A percentile compares a stretch with the other conserved stretches of the same genome.
Evolutionary conservation across 2,113 vertebrate genomes (phyloP).

Genomic region (Oophaga pumilio): DNA sequence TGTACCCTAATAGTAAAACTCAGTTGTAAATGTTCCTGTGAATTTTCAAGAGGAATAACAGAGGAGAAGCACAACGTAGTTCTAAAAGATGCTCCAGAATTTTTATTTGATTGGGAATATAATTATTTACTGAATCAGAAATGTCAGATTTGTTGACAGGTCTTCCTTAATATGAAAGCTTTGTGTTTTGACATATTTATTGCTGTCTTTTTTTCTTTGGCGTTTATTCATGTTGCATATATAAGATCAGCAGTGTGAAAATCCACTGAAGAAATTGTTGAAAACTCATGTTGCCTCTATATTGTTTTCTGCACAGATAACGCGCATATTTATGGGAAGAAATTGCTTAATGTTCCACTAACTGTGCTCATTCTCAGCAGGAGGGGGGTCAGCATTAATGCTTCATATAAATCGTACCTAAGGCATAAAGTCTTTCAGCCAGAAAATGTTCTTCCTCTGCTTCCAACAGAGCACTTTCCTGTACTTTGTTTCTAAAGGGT

Average conservation of each 20-base stretch:
- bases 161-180: not conserved
- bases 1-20: too few relatives aligned
- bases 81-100: too few relatives aligned
- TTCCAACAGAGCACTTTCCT: conserved; percentile 37
- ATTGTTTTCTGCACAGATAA: conserved; percentile 44
- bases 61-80: too few relatives aligned
- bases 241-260: not conserved
- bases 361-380: conserved; percentile 50
- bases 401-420: conserved; percentile 46
- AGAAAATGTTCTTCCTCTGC: conserved; percentile 46
- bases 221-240: not conserved
- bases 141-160: too few relatives aligned
- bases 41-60: too few relatives aligned
- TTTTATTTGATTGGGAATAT: too few relatives aligned
- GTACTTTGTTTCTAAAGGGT: not conserved
- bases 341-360: conserved; percentile 57
- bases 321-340: conserved; percentile 51
- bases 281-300: conserved; percentile 20
- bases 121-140: too few relatives aligned
- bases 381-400: conserved; percentile 52
- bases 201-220: not conserved
- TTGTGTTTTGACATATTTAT: not conserved
- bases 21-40: too few relatives aligned
- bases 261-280: conserved; percentile 17
- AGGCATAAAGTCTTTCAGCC: conserved; percentile 50